phyloP scores from a whole-genome alignment of 2,888 invertebrate genomes.

The Folsomia candida region DNA sequence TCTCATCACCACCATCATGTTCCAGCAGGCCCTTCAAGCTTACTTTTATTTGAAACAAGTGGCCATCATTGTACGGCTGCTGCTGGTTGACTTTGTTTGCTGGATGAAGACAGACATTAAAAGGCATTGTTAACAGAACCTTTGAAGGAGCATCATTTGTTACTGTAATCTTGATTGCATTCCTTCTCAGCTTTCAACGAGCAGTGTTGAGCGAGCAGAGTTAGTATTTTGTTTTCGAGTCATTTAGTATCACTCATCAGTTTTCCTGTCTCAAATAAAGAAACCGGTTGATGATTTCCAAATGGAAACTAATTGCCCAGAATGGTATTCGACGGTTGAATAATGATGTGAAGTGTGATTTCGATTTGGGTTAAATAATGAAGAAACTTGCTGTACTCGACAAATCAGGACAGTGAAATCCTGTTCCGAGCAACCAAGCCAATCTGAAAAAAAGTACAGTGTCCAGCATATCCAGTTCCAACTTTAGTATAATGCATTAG shows the following conservation, averaged over 20 bases:
- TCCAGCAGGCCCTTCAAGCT: not conserved
- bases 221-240: slow-evolving; percentile 11
- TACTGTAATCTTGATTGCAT: slow-evolving; percentile 15
- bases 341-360: slow-evolving; percentile 23
- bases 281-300: slow-evolving; percentile 46
- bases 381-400: not conserved
- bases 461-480: too few species aligned
- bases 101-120: slow-evolving; percentile 4
- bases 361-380: slow-evolving; percentile 16
- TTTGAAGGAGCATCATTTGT: slow-evolving; percentile 9
- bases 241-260: slow-evolving; percentile 18
- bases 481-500: too few species aligned
- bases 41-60: not conserved
- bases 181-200: not conserved
- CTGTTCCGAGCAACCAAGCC: too few species aligned
- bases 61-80: not conserved
- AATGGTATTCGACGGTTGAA: slow-evolving; percentile 19
- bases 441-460: not conserved
- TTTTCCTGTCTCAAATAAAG: slow-evolving; percentile 10
- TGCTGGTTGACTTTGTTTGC: not conserved
- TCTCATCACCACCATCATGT: too few species aligned
- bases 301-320: slow-evolving; percentile 46
- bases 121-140: slow-evolving; percentile 2
- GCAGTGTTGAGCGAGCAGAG: not conserved
- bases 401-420: too few species aligned